Conservation (phyloP, 2,888 invertebrate species). For the Parthenolecanium corni region DNA sequence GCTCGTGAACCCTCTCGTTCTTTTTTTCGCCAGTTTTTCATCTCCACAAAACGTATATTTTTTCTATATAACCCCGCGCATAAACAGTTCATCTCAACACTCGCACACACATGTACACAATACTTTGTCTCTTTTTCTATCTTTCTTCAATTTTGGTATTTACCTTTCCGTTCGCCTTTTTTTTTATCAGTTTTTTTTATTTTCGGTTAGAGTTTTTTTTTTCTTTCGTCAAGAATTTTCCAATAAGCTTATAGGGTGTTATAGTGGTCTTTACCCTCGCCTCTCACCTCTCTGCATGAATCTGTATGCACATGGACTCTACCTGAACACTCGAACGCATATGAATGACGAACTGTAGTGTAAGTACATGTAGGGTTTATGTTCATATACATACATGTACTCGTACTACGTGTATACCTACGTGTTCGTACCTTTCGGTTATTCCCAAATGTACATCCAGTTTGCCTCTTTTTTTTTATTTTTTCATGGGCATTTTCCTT, state of each 20-base stretch:
- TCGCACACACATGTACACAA: no score
- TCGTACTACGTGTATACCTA: constrained; percentile 3
- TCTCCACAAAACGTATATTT: constrained; percentile 2
- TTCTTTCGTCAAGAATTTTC: constrained; percentile 6
- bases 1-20: not conserved
- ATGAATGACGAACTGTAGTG: constrained; percentile 16
- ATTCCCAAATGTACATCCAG: constrained; percentile 7
- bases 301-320: constrained; percentile 15
- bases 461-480: constrained; percentile 5
- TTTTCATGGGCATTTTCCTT: not conserved
- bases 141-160: constrained; percentile 4
- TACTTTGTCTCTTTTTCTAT: constrained; percentile 17
- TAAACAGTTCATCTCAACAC: constrained; percentile 21
- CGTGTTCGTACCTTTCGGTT: not conserved
- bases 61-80: constrained; percentile 22
- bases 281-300: not conserved
- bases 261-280: constrained; percentile 6
- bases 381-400: constrained; percentile 15
- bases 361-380: no score
- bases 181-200: not conserved
- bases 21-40: not conserved
- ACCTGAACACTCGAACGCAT: constrained; percentile 1
- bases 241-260: constrained; percentile 19
- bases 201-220: not conserved
- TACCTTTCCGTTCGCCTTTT: not conserved